Evolutionary conservation across 2,113 vertebrate genomes (phyloP).

Genomic region (Colistium nudipinnis): DNA sequence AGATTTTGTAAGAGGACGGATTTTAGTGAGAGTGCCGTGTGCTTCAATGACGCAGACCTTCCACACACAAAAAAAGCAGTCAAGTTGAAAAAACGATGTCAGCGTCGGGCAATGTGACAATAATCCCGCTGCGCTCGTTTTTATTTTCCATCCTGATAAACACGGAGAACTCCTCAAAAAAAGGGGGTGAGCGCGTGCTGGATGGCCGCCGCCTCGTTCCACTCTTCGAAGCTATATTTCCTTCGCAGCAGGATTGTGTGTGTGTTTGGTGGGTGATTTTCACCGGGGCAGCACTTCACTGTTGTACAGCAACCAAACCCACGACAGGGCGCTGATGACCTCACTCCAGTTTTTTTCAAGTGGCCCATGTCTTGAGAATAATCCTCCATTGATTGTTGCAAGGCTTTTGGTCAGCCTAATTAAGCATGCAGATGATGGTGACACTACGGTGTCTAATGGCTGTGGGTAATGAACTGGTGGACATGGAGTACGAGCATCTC

Average conservation of each 20-base stretch:
- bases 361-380: slow-evolving; percentile 4
- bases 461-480: slow-evolving; percentile 12
- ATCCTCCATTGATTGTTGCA: neutral
- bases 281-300: neutral
- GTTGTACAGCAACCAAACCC: neutral
- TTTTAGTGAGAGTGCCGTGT: neutral
- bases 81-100: slow-evolving; percentile 25
- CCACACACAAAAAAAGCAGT: slow-evolving; percentile 1
- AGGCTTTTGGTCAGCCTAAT: slow-evolving; percentile 7
- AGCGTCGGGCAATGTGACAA: slow-evolving; percentile 32
- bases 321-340: neutral
- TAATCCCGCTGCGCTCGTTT: slow-evolving; percentile 13
- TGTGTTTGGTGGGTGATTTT: neutral
- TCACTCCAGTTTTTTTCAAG: slow-evolving; percentile 6
- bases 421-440: slow-evolving; percentile 10
- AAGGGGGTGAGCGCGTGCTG: slow-evolving; percentile 27
- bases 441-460: slow-evolving; percentile 5
- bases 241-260: slow-evolving; percentile 12
- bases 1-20: neutral
- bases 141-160: slow-evolving; percentile 14
- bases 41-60: neutral
- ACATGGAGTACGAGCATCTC: neutral
- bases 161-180: slow-evolving; percentile 15
- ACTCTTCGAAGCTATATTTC: neutral
- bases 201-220: neutral